Percentiles rank a stretch among this genome's conserved stretches.
Conservation (phyloP, 2,113 vertebrate genomes). For the Rhabdornis inornatus region DNA sequence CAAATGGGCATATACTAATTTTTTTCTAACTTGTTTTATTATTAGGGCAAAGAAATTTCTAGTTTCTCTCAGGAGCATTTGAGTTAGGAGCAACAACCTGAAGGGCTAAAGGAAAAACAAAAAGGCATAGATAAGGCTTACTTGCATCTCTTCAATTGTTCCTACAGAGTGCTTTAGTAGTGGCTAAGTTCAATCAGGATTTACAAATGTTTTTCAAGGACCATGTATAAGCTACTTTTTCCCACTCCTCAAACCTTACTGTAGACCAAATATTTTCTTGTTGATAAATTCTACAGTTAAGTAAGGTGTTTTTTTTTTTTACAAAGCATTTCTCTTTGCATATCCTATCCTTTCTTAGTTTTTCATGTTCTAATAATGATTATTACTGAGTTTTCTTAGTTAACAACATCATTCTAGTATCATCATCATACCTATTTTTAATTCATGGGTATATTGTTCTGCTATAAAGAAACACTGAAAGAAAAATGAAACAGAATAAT, state of each 20-base stretch:
- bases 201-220: neutral
- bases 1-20: neutral
- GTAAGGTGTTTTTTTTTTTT: neutral
- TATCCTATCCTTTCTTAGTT: neutral
- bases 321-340: accelerated
- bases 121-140: neutral
- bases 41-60: neutral
- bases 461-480: neutral
- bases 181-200: neutral
- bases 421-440: neutral
- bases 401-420: neutral
- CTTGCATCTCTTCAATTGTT: neutral
- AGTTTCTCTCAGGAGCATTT: neutral
- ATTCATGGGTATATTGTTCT: neutral
- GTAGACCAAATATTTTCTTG: neutral
- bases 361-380: neutral
- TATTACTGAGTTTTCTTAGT: neutral
- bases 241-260: neutral
- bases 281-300: neutral
- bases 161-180: neutral
- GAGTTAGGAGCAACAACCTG: neutral
- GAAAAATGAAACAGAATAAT: neutral
- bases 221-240: neutral
- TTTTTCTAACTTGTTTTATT: neutral
- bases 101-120: neutral